phyloP scores from a whole-genome alignment of 2,888 invertebrate species.

The Epicampocera succincta region DNA sequence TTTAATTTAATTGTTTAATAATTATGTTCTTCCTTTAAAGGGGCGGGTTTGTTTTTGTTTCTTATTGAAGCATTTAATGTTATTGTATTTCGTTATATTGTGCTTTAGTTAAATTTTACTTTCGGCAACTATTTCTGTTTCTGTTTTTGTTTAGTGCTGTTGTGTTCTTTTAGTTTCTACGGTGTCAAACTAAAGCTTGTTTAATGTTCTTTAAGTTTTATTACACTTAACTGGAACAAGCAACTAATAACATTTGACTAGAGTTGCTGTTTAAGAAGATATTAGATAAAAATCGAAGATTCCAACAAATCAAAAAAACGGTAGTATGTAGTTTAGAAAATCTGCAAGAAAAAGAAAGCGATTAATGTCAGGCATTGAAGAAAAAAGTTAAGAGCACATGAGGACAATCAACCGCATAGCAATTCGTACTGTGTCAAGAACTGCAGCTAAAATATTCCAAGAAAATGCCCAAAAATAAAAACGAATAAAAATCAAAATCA shows the following conservation, averaged over 20 bases:
- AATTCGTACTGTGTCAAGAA: no score
- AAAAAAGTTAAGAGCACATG: not conserved
- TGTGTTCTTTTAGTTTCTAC: conserved; percentile 39
- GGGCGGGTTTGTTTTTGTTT: conserved; percentile 62
- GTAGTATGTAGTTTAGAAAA: conserved; percentile 54
- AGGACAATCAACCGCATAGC: no score
- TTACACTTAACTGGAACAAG: conserved; percentile 54
- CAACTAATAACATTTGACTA: conserved; percentile 78
- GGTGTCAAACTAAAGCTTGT: conserved; percentile 59
- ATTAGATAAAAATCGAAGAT: conserved; percentile 50
- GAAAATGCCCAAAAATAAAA: no score
- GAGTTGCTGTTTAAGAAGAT: conserved; percentile 74
- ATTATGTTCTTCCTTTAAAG: conserved; percentile 63
- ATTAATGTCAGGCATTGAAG: not conserved
- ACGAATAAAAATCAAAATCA: no score
- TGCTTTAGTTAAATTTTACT: conserved; percentile 61
- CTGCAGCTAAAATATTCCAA: no score
- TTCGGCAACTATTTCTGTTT: conserved; percentile 36
- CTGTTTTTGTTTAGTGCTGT: conserved; percentile 13
- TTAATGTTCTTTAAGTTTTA: conserved; percentile 45
- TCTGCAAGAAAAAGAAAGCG: conserved; percentile 55
- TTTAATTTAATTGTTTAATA: conserved; percentile 26
- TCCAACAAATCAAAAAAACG: conserved; percentile 42
- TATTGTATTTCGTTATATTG: conserved; percentile 62
- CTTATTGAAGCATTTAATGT: conserved; percentile 56